phyloP scores from a whole-genome alignment of 2,113 vertebrate species.

The Nycticryphes semicollaris region DNA sequence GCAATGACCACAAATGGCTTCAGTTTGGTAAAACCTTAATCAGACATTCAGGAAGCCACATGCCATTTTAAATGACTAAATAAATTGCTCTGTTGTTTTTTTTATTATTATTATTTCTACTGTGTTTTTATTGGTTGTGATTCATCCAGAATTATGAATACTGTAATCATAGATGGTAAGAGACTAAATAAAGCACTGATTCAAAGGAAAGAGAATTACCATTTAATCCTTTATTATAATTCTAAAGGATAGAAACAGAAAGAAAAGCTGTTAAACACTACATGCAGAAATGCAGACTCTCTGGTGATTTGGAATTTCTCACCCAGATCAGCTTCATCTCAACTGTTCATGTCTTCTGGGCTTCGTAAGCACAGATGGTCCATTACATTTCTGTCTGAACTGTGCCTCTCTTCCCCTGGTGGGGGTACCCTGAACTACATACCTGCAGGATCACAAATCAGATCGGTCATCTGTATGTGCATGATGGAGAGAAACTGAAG shows the following conservation, averaged over 20 bases:
- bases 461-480: accelerated
- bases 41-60: not conserved
- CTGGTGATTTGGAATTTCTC: not conserved
- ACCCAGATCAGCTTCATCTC: not conserved
- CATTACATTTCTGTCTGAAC: not conserved
- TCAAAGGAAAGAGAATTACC: not conserved
- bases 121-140: not conserved
- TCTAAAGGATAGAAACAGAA: not conserved
- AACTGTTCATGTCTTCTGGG: not conserved
- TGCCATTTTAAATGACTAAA: not conserved
- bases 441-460: not conserved
- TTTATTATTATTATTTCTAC: not conserved
- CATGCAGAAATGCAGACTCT: not conserved
- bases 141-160: not conserved
- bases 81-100: not conserved
- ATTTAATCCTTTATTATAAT: not conserved
- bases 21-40: not conserved
- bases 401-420: not conserved
- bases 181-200: not conserved
- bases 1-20: not conserved
- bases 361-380: not conserved
- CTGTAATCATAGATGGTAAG: not conserved
- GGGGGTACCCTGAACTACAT: not conserved
- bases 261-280: not conserved
- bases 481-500: not conserved